Evolutionary conservation across 2,113 vertebrate genomes (phyloP).

Genomic region (Melanotaenia duboulayi): DNA sequence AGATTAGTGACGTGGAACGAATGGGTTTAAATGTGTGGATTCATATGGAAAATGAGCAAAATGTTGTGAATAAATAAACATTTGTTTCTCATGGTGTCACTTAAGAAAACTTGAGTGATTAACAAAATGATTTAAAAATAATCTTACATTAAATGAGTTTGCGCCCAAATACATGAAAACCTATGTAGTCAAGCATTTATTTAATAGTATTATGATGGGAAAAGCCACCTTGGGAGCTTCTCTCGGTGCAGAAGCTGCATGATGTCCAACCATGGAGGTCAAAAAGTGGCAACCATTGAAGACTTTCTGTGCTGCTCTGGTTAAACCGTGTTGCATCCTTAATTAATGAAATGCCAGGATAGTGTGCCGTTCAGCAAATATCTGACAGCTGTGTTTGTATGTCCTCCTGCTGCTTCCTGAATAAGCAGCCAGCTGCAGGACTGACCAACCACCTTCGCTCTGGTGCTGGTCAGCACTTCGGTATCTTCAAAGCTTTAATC

Average conservation of each 20-base stretch:
- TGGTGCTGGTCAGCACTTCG: slow-evolving; percentile 63
- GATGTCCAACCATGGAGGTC: neutral
- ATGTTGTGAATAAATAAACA: neutral
- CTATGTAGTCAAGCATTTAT: no score
- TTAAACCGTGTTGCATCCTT: slow-evolving; percentile 43
- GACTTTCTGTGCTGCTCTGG: neutral
- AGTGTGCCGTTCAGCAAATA: slow-evolving; percentile 57
- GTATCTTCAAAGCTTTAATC: slow-evolving; percentile 67
- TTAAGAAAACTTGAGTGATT: neutral
- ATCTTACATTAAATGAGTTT: no score
- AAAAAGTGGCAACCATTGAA: neutral
- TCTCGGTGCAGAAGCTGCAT: neutral
- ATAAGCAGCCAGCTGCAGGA: slow-evolving; percentile 59
- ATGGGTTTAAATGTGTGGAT: no score
- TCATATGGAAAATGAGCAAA: neutral
- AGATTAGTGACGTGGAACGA: no score
- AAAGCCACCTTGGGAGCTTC: no score
- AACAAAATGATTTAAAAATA: neutral
- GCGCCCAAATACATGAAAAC: no score
- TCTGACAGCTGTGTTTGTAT: slow-evolving; percentile 53
- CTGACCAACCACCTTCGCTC: slow-evolving; percentile 35
- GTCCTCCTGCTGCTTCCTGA: slow-evolving; percentile 38
- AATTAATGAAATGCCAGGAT: slow-evolving; percentile 44
- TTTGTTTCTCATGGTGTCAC: neutral
- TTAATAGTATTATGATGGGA: no score